Percentiles rank a stretch among this genome's conserved stretches.
Conservation (phyloP, 1,140 invertebrate species). For the Berghia stephanieae region DNA sequence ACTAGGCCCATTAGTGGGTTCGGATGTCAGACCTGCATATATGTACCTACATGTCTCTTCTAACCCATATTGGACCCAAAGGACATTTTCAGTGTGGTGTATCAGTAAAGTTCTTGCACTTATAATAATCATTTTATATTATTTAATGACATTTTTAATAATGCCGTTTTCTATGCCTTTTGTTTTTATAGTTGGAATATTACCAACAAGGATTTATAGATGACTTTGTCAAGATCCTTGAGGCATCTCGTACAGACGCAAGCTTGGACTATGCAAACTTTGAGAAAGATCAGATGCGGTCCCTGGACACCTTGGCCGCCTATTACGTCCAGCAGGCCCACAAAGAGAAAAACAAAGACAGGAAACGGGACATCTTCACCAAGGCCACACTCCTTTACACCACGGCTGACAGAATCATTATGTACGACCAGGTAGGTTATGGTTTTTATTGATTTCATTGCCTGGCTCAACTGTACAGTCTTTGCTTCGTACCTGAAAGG, state of each 20-base stretch:
- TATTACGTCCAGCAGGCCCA: slow-evolving; percentile 97
- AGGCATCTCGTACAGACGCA: slow-evolving; percentile 85
- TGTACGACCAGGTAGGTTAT: slow-evolving; percentile 91
- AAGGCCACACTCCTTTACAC: slow-evolving; percentile 97
- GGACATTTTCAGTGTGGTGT: background rate
- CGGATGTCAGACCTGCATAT: too few species aligned
- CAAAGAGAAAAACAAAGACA: slow-evolving; percentile 94
- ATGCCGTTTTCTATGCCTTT: background rate
- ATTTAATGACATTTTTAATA: background rate
- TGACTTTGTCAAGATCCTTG: slow-evolving; percentile 94
- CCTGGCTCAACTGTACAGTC: background rate
- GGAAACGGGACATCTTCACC: slow-evolving; percentile 92
- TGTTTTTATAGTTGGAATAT: slow-evolving; percentile 83
- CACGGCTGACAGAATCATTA: slow-evolving; percentile 98
- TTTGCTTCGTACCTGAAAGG: too few species aligned
- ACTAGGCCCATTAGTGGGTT: too few species aligned
- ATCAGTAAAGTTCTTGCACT: background rate
- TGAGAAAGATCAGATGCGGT: slow-evolving; percentile 97
- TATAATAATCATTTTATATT: background rate
- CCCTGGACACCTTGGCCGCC: slow-evolving; percentile 94
- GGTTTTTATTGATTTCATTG: background rate
- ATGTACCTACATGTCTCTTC: background rate
- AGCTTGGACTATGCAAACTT: slow-evolving; percentile 89
- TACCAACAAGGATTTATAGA: slow-evolving; percentile 92
- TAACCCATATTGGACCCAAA: background rate